phyloP scores from a whole-genome alignment of 2,113 vertebrate genomes.

The Lipotes vexillifer region DNA sequence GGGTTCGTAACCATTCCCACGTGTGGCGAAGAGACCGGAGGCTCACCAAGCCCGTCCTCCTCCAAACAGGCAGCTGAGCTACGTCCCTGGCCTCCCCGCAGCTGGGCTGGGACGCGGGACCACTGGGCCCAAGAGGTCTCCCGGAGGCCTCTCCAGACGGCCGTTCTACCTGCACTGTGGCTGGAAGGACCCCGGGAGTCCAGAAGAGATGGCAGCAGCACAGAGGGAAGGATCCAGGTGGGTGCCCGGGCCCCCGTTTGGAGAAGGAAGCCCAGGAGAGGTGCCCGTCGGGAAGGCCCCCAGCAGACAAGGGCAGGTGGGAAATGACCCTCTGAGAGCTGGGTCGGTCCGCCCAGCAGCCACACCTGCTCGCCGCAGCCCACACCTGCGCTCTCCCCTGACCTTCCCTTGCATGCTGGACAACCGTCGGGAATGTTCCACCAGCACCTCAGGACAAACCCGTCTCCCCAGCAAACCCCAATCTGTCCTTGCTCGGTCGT shows the following conservation, averaged over 20 bases:
- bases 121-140: not conserved
- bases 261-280: not conserved
- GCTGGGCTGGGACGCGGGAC: not conserved
- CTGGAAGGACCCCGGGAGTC: not conserved
- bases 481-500: not conserved
- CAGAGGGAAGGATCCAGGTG: not conserved
- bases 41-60: not conserved
- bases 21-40: accelerated
- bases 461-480: not conserved
- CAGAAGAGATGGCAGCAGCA: not conserved
- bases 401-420: not conserved
- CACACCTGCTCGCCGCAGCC: not conserved
- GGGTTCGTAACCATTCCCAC: accelerated
- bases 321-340: not conserved
- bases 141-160: not conserved
- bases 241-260: accelerated
- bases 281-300: not conserved
- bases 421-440: accelerated
- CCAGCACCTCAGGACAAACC: not conserved
- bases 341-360: not conserved
- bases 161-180: accelerated
- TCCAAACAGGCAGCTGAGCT: not conserved
- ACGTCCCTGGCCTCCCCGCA: not conserved
- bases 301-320: not conserved
- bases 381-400: not conserved